A percentile compares a stretch with the other conserved stretches of the same genome.
Evolutionary conservation across 2,888 invertebrate species (phyloP).

Genomic region (Xanthorhoe designata): DNA sequence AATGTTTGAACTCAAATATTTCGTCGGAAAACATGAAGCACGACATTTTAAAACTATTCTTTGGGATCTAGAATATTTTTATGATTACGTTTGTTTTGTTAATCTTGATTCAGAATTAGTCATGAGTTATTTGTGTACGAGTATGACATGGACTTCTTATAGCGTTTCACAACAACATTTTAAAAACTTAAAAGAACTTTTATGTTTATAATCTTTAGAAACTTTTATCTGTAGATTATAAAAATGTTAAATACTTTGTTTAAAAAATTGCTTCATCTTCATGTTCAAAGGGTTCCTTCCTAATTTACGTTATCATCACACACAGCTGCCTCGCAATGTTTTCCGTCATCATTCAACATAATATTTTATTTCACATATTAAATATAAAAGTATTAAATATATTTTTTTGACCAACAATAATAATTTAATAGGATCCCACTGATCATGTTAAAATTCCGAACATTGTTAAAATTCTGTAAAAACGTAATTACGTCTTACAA

Average conservation of each 20-base stretch:
- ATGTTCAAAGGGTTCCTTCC: no score
- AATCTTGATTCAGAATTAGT: conserved; percentile 35
- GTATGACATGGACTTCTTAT: neutral
- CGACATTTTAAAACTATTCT: conserved; percentile 35
- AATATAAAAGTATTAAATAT: no score
- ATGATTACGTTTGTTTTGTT: conserved; percentile 11
- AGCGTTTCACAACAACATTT: neutral
- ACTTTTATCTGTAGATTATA: no score
- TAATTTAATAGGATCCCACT: neutral
- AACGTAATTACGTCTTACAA: conserved; percentile 15
- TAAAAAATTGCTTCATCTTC: no score
- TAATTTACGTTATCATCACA: no score
- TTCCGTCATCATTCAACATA: no score
- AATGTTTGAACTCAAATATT: conserved; percentile 79
- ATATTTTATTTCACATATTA: no score
- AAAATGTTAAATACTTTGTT: no score
- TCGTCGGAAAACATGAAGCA: conserved; percentile 63
- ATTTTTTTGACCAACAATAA: no score
- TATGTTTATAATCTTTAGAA: neutral
- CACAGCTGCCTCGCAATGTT: no score
- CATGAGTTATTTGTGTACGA: conserved; percentile 31
- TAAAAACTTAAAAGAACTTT: neutral
- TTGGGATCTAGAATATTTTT: conserved; percentile 27
- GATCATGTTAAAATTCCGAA: conserved; percentile 3
- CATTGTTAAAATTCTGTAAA: conserved; percentile 4